Evolutionary conservation across 2,888 invertebrate species (phyloP), one percentile per base, ranked within the genome.

Genomic region (Ischnura elegans): DNA sequence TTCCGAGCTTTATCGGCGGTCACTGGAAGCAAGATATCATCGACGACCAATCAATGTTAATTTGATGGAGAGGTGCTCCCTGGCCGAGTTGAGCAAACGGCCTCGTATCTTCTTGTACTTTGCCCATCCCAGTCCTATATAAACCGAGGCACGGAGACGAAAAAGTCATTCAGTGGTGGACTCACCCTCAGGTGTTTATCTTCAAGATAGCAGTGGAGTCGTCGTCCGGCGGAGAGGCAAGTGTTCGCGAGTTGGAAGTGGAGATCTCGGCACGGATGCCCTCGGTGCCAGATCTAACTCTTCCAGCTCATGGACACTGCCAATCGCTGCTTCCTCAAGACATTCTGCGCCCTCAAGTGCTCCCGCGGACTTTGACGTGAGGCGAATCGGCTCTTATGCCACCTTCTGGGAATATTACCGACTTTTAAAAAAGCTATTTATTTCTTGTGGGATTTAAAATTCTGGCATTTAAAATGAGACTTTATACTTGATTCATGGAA

Each of bases 241-340:
- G 90, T 95, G 95, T 95, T 96, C 95, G 95, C 95, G 95, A 97
- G 97, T 97, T 97, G 97, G 97, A 97, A 97, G 97, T 96, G 96
- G 96, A 96, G 97, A 97, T 97, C 97, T 97, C 95, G 97, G 96
- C 97, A 97, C 95, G 95, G 95, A 95, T 95, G 95, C 95, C 94
- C 94, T 94, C 95, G 95, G 95, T 97, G 97, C 97, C 97, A 97
- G 97, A 97, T 97, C 97, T 97, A 97, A 97, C 97, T 97, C 97
- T 97, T 97, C 97, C 97, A 97, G 97, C 97, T 97, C 97, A 97
- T 95, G 95, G 96, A 96, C 94, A 93, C 93, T 90, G 19, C n/a
- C 90, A 43, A 3, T 55, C 76, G 36, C 10, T 1, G 13, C 1
- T 16, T 36, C 36, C 10, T 36, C 29, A 36, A 76, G 36, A 21